A percentile compares a stretch with the other conserved stretches of the same genome.
phyloP scores from a whole-genome alignment of 2,113 vertebrate species.

The Polypterus bichir region DNA sequence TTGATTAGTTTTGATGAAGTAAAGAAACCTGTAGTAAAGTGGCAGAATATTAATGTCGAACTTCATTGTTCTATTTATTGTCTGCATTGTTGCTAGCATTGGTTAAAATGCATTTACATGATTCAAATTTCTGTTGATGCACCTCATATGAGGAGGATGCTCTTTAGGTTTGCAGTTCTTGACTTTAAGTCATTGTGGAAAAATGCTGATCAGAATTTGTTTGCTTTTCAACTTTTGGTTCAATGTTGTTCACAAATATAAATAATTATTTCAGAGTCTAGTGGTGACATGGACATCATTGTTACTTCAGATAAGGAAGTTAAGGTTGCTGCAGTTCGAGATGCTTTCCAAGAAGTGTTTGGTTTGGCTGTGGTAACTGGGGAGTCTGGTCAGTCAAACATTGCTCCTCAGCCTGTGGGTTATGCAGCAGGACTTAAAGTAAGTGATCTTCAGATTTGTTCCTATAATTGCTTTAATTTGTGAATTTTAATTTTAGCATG shows the following conservation, averaged over 20 bases:
- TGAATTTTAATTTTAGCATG: no score
- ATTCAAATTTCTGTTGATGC: no score
- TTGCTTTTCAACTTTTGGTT: conserved; percentile 10
- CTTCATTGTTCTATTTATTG: no score
- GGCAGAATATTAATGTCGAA: no score
- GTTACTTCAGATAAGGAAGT: conserved; percentile 83
- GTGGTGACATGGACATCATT: conserved; percentile 85
- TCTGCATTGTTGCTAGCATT: no score
- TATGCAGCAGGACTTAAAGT: conserved; percentile 94
- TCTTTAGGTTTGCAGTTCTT: no score
- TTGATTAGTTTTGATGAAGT: no score
- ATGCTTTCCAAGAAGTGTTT: conserved; percentile 94
- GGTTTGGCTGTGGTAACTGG: conserved; percentile 83
- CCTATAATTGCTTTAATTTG: neutral
- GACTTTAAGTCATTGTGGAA: no score
- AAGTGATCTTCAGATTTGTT: conserved; percentile 18
- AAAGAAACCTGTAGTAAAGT: no score
- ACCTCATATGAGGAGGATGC: no score
- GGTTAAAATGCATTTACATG: no score
- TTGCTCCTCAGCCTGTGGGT: conserved; percentile 87
- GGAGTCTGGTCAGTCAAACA: conserved; percentile 80
- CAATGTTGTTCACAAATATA: no score
- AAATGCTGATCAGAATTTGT: neutral
- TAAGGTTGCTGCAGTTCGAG: conserved; percentile 74
- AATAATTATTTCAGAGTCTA: conserved; percentile 58